A percentile compares a stretch with the other conserved stretches of the same genome.
phyloP scores from a whole-genome alignment of 2,113 vertebrate genomes.

The Plestiodon gilberti region DNA sequence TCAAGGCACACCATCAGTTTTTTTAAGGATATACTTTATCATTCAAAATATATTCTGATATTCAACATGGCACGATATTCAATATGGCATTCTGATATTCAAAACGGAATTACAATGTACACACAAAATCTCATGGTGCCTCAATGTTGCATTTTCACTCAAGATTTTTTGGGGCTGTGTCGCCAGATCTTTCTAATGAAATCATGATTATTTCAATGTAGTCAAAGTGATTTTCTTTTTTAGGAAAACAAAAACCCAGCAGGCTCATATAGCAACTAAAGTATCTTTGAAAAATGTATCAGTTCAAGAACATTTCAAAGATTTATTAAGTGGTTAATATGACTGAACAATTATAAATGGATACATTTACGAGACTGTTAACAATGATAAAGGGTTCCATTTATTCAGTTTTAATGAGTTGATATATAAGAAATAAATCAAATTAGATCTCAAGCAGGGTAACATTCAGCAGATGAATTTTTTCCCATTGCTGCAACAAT shows the following conservation, averaged over 20 bases:
- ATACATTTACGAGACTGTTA: slow-evolving; percentile 35
- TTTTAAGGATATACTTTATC: too few relatives aligned
- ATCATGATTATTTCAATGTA: slow-evolving; percentile 8
- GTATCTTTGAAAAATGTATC: neutral
- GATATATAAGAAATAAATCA: neutral
- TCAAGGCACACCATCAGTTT: too few relatives aligned
- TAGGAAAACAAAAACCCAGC: neutral
- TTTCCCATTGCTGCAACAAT: neutral
- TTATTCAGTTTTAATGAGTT: slow-evolving; percentile 3
- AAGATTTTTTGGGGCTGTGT: neutral
- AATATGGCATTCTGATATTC: neutral
- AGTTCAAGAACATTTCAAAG: slow-evolving; percentile 1
- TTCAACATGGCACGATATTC: too few relatives aligned
- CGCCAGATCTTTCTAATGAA: neutral
- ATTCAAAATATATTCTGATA: too few relatives aligned
- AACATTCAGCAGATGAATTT: neutral
- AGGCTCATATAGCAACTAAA: neutral
- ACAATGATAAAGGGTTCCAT: slow-evolving; percentile 43
- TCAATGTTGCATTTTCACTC: neutral
- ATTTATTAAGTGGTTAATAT: neutral
- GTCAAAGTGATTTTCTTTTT: neutral
- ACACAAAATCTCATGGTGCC: neutral
- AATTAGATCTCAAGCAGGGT: neutral
- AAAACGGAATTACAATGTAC: neutral
- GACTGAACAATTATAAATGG: slow-evolving; percentile 41